A percentile compares a stretch with the other conserved stretches of the same genome.
These are phyloP conservation scores for Hypselothyrea guttata DNA, from an alignment of 2,888 invertebrate genomes.

Conservation along the genomic window DNA sequence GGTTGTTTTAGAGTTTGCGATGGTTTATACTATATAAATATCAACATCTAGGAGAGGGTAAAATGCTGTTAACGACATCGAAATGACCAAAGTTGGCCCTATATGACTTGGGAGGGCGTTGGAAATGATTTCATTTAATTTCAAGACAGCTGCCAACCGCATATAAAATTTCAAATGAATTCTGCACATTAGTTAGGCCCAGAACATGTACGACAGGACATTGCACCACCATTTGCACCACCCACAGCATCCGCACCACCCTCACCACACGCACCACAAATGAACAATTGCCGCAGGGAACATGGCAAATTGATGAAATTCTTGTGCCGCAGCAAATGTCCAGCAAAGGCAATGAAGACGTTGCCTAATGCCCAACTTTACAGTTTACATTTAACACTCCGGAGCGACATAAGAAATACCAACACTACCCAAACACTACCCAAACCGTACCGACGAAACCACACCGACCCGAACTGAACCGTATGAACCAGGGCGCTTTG, in stretches of 20 bases:
- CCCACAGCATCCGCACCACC: conserved; percentile 24
- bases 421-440: neutral
- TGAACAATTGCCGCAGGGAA: conserved; percentile 62
- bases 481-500: neutral
- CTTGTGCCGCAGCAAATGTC: conserved; percentile 48
- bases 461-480: no score
- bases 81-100: neutral
- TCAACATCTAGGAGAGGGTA: neutral
- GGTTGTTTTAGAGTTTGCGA: no score
- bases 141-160: conserved; percentile 2
- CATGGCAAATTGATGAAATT: conserved; percentile 62
- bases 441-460: no score
- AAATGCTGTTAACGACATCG: conserved; percentile 1
- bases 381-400: conserved; percentile 7
- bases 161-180: conserved; percentile 3
- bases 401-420: conserved; percentile 4
- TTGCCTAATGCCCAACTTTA: conserved; percentile 15
- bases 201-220: neutral
- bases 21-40: no score
- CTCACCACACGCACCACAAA: conserved; percentile 39
- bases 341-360: conserved; percentile 50
- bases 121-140: conserved; percentile 3
- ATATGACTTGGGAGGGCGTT: neutral
- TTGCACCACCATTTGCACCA: neutral
- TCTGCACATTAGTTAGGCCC: conserved; percentile 4